These are phyloP conservation scores for Paramormyrops kingsleyae DNA, from an alignment of 2,113 vertebrate genomes.

Conservation along the genomic window DNA sequence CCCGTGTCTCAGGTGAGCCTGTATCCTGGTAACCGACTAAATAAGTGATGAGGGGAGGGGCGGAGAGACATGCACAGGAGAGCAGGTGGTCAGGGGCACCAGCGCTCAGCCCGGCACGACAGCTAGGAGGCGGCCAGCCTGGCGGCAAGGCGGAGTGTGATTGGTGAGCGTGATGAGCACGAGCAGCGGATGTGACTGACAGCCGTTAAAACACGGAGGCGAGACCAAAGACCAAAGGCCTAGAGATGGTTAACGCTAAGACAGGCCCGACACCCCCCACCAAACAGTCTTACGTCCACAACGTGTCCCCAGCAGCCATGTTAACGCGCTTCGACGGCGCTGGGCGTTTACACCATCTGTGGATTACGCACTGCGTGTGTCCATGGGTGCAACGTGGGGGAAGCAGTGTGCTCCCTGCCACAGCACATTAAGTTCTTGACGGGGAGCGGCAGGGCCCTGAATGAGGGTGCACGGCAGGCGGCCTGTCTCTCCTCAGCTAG, in stretches of 20 bases:
- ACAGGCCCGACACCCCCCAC: neutral
- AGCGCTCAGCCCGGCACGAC: neutral
- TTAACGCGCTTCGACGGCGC: conserved; percentile 45
- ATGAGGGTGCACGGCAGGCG: neutral
- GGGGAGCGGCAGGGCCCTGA: conserved; percentile 46
- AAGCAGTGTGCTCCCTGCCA: conserved; percentile 65
- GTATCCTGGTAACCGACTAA: conserved; percentile 13
- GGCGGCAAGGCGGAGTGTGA: neutral
- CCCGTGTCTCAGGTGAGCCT: neutral
- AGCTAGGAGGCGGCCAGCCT: neutral
- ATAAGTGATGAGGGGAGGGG: neutral
- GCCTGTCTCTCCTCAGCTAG: neutral
- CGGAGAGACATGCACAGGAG: neutral
- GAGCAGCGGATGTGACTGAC: neutral
- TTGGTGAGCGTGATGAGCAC: neutral
- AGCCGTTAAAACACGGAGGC: neutral
- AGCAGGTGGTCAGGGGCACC: neutral
- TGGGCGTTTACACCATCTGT: conserved; percentile 40
- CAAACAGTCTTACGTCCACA: neutral
- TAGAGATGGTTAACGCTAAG: neutral
- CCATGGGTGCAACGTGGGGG: conserved; percentile 27
- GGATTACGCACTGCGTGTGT: conserved; percentile 38
- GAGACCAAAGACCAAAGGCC: neutral
- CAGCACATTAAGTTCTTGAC: conserved; percentile 56
- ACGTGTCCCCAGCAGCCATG: conserved; percentile 34